Conservation (phyloP, 2,113 vertebrate genomes). For the Typhlomys cinereus region DNA sequence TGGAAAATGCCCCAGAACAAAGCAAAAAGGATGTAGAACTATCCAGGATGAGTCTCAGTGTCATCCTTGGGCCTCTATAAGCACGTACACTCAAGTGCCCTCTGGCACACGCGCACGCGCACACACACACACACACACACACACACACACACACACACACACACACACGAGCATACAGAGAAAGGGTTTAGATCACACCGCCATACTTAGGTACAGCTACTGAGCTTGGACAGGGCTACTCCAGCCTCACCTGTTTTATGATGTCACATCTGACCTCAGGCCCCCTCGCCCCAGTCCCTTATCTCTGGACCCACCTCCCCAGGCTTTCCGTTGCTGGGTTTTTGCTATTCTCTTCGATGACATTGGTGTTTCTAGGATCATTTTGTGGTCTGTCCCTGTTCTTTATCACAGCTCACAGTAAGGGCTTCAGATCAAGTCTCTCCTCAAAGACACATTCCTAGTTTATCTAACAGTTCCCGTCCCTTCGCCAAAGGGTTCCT, state of each 20-base stretch:
- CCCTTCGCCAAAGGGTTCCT: not conserved
- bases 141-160: too few species aligned
- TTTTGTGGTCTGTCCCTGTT: not conserved
- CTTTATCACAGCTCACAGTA: not conserved
- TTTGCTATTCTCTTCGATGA: not conserved
- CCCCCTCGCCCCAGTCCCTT: not conserved
- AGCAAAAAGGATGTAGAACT: too few species aligned
- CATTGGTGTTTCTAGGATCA: not conserved
- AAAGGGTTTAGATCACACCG: not conserved
- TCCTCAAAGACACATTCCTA: not conserved
- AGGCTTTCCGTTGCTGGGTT: not conserved
- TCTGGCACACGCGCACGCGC: too few species aligned
- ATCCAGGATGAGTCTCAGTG: too few species aligned
- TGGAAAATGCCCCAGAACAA: too few species aligned
- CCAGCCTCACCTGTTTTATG: not conserved
- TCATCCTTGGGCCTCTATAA: too few species aligned
- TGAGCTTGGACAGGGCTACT: not conserved
- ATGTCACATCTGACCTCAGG: not conserved
- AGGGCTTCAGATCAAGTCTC: not conserved
- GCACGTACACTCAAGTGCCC: too few species aligned
- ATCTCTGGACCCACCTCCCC: not conserved
- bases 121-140: too few species aligned
- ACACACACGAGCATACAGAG: too few species aligned
- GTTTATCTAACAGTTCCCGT: not conserved
- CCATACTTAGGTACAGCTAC: not conserved